Base-by-base conservation (phyloP, 2,113 vertebrate genomes). In the Oxygymnocypris stewartii region DNA sequence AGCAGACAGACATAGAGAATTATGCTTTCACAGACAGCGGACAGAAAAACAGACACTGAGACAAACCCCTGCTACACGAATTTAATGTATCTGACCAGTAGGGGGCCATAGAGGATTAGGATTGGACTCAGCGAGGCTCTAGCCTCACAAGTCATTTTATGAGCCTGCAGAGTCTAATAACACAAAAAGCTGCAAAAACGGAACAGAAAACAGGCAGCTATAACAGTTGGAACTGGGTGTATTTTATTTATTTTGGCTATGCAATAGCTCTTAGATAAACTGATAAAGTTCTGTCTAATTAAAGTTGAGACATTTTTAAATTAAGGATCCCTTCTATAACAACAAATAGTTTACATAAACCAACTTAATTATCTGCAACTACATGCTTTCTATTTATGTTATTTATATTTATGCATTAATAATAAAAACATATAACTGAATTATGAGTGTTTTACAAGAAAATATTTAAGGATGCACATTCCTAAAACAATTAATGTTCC, bases 61-160 rank as follows among this genome's bases (percentile, higher is more conserved):
- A 51, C 51, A 28, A 74, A 84, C 37, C 54, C 31, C 69, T 88
- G 67, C 59, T 14, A 79, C 59, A 80, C 37, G 44, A 76, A 67
- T 81, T 54, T 18, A 75, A 80, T 69, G 57, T 47, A 10, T 95
- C 94, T 95, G 93, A 94, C 94, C 95, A 95, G 95, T 93, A 96
- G 95, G 95, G 95, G 95, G 94, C 92, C 95, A 95, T 92, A 95
- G 93, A 95, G 94, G 93, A 95, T 95, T 91, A 94, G 94, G 91
- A 93, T 94, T 95, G 93, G 28, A 93, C 93, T 94, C 93, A 91
- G 82, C 91, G 92, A 95, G 94, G 92, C 94, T 92, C 92, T 94
- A 94, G 93, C 94, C 94, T 92, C 54, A 74, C 11, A 28, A 18
- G 59, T 25, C 37, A 82, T 73, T 25, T 71, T 25, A 37, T 40